Conservation (phyloP, 2,113 vertebrate genomes). For the Merops nubicus region DNA sequence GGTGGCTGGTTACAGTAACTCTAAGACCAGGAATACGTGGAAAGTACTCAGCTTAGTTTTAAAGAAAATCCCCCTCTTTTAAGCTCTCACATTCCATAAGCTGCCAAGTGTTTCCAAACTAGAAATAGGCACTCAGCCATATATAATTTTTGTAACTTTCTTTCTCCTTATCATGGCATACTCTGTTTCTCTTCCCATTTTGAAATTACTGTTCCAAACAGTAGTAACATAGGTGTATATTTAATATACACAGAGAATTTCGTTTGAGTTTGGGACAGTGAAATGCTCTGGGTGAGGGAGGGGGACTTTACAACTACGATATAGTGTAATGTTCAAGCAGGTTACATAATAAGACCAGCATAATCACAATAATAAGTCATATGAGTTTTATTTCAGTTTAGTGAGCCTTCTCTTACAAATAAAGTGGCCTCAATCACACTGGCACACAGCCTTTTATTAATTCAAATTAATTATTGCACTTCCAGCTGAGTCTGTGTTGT, state of each 20-base stretch:
- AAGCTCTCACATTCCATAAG: accelerated
- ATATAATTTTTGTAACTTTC: not conserved
- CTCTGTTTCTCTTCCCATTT: not conserved
- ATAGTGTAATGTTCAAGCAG: not conserved
- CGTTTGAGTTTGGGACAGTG: not conserved
- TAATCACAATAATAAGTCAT: not conserved
- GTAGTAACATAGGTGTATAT: not conserved
- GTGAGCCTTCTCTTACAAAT: not conserved
- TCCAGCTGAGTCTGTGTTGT: not conserved
- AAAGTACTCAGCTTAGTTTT: not conserved
- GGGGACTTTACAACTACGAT: not conserved
- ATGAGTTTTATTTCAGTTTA: not conserved
- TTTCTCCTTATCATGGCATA: not conserved
- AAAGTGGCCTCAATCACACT: not conserved
- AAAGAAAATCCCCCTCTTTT: not conserved
- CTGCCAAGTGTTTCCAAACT: not conserved
- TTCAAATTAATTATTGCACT: not conserved
- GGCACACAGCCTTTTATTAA: not conserved
- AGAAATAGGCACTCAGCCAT: not conserved
- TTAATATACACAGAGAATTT: not conserved
- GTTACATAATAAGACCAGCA: not conserved
- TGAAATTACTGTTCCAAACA: not conserved
- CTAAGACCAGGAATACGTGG: not conserved
- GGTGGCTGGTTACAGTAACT: not conserved
- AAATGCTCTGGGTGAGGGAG: not conserved